Evolutionary conservation across 30 jellyfish, hydroid and myxozoan genomes (phyloP).

Genomic region (Chrysaora quinquecirrha): DNA sequence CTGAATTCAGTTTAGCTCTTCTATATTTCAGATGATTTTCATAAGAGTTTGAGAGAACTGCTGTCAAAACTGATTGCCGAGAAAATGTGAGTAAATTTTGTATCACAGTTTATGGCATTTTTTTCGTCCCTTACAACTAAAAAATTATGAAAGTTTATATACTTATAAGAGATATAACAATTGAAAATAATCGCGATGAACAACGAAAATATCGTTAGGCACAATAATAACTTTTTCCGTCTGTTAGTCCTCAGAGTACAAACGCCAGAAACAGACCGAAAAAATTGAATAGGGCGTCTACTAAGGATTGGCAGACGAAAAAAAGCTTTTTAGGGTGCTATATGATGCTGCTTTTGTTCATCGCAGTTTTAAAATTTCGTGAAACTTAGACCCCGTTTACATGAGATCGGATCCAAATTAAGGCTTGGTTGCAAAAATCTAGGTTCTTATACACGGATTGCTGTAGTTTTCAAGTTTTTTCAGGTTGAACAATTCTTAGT

Average conservation of each 20-base stretch:
- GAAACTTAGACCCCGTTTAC: too few relatives aligned
- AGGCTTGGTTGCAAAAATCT: not conserved
- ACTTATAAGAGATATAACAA: not conserved
- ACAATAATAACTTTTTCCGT: too few relatives aligned
- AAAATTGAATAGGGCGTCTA: too few relatives aligned
- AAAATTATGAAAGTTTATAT: not conserved
- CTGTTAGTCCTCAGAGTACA: too few relatives aligned
- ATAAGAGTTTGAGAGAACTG: conserved; percentile 51
- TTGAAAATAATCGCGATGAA: not conserved
- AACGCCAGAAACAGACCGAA: too few relatives aligned
- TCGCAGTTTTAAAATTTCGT: too few relatives aligned
- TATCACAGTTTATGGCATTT: not conserved
- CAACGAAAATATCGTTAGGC: too few relatives aligned
- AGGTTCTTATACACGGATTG: not conserved
- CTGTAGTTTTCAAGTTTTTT: not conserved
- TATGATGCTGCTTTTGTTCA: too few relatives aligned
- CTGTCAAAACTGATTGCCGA: conserved; percentile 62
- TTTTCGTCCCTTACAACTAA: not conserved
- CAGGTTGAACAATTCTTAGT: not conserved
- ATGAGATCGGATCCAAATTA: too few relatives aligned
- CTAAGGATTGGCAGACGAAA: not conserved
- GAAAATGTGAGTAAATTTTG: conserved; percentile 25
- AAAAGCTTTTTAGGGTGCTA: too few relatives aligned
- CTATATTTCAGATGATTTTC: conserved; percentile 50
- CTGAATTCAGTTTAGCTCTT: too few relatives aligned